These are phyloP conservation scores for Drosophila setosimentum DNA, from an alignment of 2,888 invertebrate species.

Conservation along the genomic window DNA sequence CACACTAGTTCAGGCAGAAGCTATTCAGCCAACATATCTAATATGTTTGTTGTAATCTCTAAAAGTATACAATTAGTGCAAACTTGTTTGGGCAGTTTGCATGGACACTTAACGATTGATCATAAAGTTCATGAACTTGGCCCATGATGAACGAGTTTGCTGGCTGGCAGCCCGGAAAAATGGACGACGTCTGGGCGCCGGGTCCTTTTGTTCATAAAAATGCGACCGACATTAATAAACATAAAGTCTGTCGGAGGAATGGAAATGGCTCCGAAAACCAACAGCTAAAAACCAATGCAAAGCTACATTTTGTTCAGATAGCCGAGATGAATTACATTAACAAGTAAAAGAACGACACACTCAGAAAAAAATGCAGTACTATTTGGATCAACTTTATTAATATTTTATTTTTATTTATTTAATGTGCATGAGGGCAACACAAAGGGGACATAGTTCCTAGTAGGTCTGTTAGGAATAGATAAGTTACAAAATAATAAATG, in stretches of 20 bases:
- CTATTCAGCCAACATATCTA: background rate
- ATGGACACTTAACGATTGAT: slow-evolving; percentile 40
- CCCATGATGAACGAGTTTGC: slow-evolving; percentile 65
- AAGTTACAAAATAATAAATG: background rate
- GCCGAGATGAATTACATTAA: slow-evolving; percentile 56
- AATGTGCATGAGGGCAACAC: background rate
- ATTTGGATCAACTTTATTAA: background rate
- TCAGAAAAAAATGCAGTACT: background rate
- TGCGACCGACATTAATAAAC: slow-evolving; percentile 71
- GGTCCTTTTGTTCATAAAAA: slow-evolving; percentile 38
- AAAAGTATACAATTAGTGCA: slow-evolving; percentile 32
- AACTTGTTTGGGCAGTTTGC: slow-evolving; percentile 24
- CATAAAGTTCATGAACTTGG: slow-evolving; percentile 44
- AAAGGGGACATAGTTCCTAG: accelerated
- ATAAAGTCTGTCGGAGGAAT: slow-evolving; percentile 63
- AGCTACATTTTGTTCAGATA: slow-evolving; percentile 37
- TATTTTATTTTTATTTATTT: background rate
- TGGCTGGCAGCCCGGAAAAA: slow-evolving; percentile 40
- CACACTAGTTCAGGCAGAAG: slow-evolving; percentile 9
- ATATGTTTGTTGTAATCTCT: slow-evolving; percentile 44
- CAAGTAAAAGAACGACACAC: slow-evolving; percentile 5
- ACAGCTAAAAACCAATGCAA: slow-evolving; percentile 15
- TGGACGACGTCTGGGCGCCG: slow-evolving; percentile 41
- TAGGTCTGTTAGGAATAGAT: background rate
- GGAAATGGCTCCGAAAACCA: slow-evolving; percentile 6